These are phyloP conservation scores for Coregonus clupeaformis DNA, from an alignment of 2,113 vertebrate species.

Conservation along the genomic window DNA sequence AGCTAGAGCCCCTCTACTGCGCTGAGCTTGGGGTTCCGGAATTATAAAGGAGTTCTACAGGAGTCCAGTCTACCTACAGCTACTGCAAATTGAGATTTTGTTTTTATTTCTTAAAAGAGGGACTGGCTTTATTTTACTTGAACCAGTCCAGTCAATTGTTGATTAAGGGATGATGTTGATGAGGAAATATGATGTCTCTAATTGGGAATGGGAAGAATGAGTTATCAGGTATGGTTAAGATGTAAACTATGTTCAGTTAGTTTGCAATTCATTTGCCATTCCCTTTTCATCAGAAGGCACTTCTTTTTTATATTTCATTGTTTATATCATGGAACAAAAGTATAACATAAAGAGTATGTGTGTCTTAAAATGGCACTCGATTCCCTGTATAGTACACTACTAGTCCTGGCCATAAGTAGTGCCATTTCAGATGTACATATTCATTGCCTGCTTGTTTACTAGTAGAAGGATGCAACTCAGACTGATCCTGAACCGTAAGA, in stretches of 20 bases:
- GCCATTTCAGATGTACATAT: not conserved
- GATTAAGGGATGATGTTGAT: too few relatives aligned
- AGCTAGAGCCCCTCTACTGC: slow-evolving; percentile 81
- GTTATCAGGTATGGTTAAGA: not conserved
- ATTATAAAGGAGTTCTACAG: too few relatives aligned
- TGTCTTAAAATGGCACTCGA: too few relatives aligned
- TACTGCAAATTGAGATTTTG: not conserved
- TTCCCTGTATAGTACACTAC: too few relatives aligned
- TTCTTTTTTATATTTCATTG: slow-evolving; percentile 28
- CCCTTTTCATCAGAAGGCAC: slow-evolving; percentile 29
- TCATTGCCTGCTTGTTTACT: slow-evolving; percentile 36
- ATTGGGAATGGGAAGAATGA: not conserved
- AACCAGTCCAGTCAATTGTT: not conserved
- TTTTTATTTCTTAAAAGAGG: not conserved
- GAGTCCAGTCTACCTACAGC: not conserved
- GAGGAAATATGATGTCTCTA: too few relatives aligned
- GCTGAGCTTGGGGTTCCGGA: too few relatives aligned
- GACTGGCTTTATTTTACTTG: too few relatives aligned
- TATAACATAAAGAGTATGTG: too few relatives aligned
- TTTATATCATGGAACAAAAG: slow-evolving; percentile 34
- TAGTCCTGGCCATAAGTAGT: too few relatives aligned
- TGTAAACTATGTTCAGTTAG: slow-evolving; percentile 21
- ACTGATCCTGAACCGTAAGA: not conserved
- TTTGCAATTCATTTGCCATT: slow-evolving; percentile 20
- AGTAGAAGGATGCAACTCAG: slow-evolving; percentile 42